Base-by-base conservation (phyloP, 2,797 vertebrate genomes). In the Gadopsis marmoratus region DNA sequence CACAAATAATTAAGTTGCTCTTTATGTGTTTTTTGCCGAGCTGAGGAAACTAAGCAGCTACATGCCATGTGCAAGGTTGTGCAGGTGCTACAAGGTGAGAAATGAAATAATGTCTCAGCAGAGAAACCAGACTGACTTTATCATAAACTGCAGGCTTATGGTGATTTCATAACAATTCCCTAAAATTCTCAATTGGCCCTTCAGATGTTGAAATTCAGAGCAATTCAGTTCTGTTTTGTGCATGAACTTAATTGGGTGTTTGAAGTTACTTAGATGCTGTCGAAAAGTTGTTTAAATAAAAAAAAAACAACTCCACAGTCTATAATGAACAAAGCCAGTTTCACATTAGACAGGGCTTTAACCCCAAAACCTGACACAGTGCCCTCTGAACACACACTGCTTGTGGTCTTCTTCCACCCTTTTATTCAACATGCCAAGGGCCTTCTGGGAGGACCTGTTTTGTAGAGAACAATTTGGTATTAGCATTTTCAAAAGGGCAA, bases 401-500 rank as follows among this genome's bases (percentile, higher is more conserved):
- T 85, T 67, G 71, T 73, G 86, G 86, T 87, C 82, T 47, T 80
- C 82, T 74, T 71, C 77, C 73, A 70, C 76, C 80, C 43, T 86
- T 90, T 87, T 88, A 85, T 85, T 85, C 67, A 73, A 90, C 88
- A 73, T 8, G 82, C 92, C 79, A 8, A 84, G 75, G 87, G 88
- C 87, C 81, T 91, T 82, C 88, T 91, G 84, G 5, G 88, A 91
- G 89, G 89, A 91, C 86, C 91, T 75, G 79, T 91, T 94, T 94
- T 90, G 91, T 85, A 82, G 72, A 70, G 60, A 88, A 90, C 83
- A 83, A 61, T 92, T 88, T 68, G 68, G 89, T 91, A 95, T 94
- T 95, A 95, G 90, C 94, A 95, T 95, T 95, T 95, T 92, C 90
- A 83, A 96, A 95, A 94, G 93, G 93, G 90, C 94, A 94, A 92